Percentiles rank a stretch among this genome's conserved stretches.
phyloP scores from a whole-genome alignment of 2,797 vertebrate genomes.

The Mastacembelus armatus region DNA sequence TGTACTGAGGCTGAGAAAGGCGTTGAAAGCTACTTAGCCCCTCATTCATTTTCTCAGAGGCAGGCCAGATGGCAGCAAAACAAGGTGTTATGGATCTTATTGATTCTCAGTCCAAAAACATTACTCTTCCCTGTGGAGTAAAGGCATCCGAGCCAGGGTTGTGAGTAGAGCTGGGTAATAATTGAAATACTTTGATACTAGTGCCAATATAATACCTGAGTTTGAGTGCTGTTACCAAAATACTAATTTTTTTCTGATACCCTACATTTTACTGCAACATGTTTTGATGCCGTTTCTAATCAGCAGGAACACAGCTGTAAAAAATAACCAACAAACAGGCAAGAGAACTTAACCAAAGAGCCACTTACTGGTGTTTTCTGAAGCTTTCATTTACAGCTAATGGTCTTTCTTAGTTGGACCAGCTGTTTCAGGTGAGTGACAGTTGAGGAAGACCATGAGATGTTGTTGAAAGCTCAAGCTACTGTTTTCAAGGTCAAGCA shows the following conservation, averaged over 20 bases:
- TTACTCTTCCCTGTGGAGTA: conserved; percentile 19
- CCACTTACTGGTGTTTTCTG: not conserved
- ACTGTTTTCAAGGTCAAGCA: not conserved
- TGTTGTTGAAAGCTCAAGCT: no score
- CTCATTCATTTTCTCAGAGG: conserved; percentile 58
- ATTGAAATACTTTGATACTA: not conserved
- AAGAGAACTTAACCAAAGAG: no score
- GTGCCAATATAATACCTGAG: not conserved
- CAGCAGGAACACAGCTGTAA: no score
- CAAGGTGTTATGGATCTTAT: conserved; percentile 68
- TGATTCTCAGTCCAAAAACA: conserved; percentile 37
- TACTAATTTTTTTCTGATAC: not conserved
- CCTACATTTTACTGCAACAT: not conserved
- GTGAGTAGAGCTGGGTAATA: not conserved
- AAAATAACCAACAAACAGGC: no score
- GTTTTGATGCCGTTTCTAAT: no score
- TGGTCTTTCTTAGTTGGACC: not conserved
- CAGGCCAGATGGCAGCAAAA: conserved; percentile 67
- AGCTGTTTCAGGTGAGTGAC: no score
- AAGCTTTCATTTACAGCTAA: not conserved
- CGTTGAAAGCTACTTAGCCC: conserved; percentile 67
- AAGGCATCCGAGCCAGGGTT: conserved; percentile 11
- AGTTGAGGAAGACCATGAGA: no score
- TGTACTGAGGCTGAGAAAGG: conserved; percentile 44
- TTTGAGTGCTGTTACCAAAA: not conserved